A percentile compares a stretch with the other conserved stretches of the same genome.
Conservation (phyloP, 2,797 vertebrate genomes). For the Diglossa cyanea region DNA sequence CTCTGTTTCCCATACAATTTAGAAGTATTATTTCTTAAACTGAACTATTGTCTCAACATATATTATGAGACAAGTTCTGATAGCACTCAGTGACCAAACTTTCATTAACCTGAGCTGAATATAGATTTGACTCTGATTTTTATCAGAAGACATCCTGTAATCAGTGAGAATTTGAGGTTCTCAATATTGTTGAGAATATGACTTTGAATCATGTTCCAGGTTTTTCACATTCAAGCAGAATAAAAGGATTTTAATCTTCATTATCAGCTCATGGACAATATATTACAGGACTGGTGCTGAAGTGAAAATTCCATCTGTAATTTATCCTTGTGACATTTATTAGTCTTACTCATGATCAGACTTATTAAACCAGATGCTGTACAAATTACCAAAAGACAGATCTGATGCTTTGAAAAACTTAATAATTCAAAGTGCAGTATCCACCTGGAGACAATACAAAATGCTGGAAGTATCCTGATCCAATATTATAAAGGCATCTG, state of each 20-base stretch:
- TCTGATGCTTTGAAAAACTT: background rate
- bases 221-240: background rate
- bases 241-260: constrained; percentile 44
- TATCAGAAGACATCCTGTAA: background rate
- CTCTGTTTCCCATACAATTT: constrained; percentile 55
- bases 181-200: background rate
- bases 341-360: background rate
- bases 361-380: constrained; percentile 10
- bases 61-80: background rate
- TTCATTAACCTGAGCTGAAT: background rate
- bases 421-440: background rate
- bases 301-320: constrained; percentile 5
- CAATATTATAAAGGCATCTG: background rate
- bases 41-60: constrained; percentile 6
- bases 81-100: background rate
- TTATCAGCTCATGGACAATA: background rate
- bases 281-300: background rate
- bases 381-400: constrained; percentile 23
- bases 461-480: background rate
- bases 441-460: background rate
- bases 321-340: constrained; percentile 6
- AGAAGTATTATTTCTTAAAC: constrained; percentile 52
- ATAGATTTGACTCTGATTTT: constrained; percentile 6
- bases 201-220: background rate
- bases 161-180: background rate